Evolutionary conservation across 2,797 vertebrate species (phyloP).

Genomic region (Xenentodon cancila): DNA sequence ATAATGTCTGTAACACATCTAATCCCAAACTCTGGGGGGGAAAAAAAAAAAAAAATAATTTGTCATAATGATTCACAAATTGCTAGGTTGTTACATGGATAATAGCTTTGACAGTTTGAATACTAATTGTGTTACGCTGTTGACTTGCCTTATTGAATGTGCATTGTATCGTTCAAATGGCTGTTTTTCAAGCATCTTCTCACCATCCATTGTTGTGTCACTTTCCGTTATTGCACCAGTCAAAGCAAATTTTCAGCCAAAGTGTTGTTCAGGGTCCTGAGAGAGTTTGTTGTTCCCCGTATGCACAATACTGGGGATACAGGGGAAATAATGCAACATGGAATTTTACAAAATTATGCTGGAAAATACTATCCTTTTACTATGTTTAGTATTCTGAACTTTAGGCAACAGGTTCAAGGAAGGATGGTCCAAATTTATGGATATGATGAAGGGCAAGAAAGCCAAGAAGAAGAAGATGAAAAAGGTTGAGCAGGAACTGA

Average conservation of each 20-base stretch:
- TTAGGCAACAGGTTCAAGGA: constrained; percentile 75
- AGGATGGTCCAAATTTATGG: constrained; percentile 69
- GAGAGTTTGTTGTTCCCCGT: too few species aligned
- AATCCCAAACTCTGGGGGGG: constrained; percentile 29
- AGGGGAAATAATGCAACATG: too few species aligned
- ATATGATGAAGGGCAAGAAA: constrained; percentile 75
- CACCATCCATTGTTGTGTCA: not conserved
- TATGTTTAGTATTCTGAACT: constrained; percentile 3
- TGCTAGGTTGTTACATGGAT: constrained; percentile 10
- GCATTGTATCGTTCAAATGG: constrained; percentile 1
- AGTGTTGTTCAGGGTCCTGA: not conserved
- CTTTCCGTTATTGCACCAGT: not conserved
- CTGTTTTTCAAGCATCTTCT: not conserved
- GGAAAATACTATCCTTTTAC: not conserved
- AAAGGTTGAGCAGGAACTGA: constrained; percentile 48
- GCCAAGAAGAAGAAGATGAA: constrained; percentile 75
- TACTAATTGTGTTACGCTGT: constrained; percentile 14
- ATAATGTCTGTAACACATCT: constrained; percentile 19
- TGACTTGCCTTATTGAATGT: constrained; percentile 2
- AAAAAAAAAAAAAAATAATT: not conserved
- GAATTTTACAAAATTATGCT: not conserved
- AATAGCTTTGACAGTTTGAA: constrained; percentile 10
- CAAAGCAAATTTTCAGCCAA: constrained; percentile 1
- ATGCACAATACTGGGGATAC: too few species aligned
- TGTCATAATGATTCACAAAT: constrained; percentile 36